Percentiles rank a stretch among this genome's conserved stretches.
phyloP scores from a whole-genome alignment of 2,113 vertebrate genomes.

The Lophotis ruficrista region DNA sequence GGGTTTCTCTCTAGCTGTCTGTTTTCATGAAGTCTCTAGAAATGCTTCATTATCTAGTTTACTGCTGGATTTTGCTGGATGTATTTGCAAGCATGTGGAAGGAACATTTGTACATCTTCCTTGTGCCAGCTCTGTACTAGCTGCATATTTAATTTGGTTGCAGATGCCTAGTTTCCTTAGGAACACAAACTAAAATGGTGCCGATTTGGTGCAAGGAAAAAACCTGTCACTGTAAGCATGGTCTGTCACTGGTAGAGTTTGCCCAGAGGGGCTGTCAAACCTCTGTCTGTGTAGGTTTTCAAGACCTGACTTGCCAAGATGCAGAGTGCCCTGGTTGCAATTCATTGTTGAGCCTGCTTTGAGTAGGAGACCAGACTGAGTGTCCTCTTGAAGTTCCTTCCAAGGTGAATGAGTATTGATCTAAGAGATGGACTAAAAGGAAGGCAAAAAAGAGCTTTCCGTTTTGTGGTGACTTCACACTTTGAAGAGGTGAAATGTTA shows the following conservation, averaged over 20 bases:
- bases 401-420: background rate
- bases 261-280: background rate
- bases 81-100: fast-evolving
- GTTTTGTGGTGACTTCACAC: background rate
- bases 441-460: background rate
- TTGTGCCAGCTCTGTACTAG: background rate
- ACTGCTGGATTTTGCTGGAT: background rate
- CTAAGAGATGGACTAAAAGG: background rate
- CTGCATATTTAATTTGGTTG: background rate
- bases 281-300: background rate
- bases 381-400: background rate
- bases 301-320: background rate
- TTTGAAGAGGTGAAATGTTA: background rate
- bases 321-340: fast-evolving
- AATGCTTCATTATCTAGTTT: background rate
- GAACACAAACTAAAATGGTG: background rate
- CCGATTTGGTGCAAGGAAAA: background rate
- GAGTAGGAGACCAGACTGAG: background rate
- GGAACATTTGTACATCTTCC: background rate
- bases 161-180: background rate
- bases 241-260: background rate
- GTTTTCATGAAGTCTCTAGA: background rate
- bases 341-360: background rate
- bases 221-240: background rate
- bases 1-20: background rate